These are phyloP conservation scores for Gorsachius goisagi DNA, from an alignment of 2,113 vertebrate genomes.

Conservation along the genomic window DNA sequence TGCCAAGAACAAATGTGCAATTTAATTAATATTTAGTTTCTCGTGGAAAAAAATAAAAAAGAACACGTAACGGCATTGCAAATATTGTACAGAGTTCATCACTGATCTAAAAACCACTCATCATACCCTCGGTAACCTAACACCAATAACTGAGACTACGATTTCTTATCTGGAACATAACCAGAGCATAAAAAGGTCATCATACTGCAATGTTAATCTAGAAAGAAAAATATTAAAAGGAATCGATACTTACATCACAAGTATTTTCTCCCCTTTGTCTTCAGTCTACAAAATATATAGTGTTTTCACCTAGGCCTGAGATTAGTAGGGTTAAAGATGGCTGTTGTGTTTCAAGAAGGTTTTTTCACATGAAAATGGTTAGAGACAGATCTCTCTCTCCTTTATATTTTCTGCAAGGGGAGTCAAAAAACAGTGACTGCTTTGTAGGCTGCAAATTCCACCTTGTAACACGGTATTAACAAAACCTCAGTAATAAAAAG, in stretches of 20 bases:
- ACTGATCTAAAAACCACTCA: conserved; percentile 52
- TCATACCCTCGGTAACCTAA: conserved; percentile 47
- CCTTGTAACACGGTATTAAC: conserved; percentile 43
- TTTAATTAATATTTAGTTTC: conserved; percentile 78
- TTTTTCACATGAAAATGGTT: conserved; percentile 62
- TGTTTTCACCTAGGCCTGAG: conserved; percentile 80
- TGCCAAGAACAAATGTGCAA: conserved; percentile 73
- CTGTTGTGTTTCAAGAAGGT: conserved; percentile 63
- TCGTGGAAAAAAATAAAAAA: conserved; percentile 71
- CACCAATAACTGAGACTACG: conserved; percentile 61
- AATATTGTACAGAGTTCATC: conserved; percentile 71
- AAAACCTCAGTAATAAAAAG: conserved; percentile 64
- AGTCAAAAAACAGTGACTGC: conserved; percentile 55
- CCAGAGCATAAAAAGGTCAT: conserved; percentile 63
- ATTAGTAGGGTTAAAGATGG: conserved; percentile 75
- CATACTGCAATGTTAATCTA: conserved; percentile 59
- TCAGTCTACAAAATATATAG: conserved; percentile 76
- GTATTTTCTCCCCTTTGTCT: conserved; percentile 70
- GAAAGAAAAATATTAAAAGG: conserved; percentile 62
- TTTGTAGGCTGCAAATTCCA: conserved; percentile 47
- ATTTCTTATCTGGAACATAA: conserved; percentile 53
- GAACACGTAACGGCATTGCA: conserved; percentile 51
- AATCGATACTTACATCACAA: conserved; percentile 66
- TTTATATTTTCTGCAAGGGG: conserved; percentile 35
- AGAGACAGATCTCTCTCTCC: conserved; percentile 55